Evolutionary conservation across 2,888 invertebrate species (phyloP).

Genomic region (Drosophila kambysellisi): DNA sequence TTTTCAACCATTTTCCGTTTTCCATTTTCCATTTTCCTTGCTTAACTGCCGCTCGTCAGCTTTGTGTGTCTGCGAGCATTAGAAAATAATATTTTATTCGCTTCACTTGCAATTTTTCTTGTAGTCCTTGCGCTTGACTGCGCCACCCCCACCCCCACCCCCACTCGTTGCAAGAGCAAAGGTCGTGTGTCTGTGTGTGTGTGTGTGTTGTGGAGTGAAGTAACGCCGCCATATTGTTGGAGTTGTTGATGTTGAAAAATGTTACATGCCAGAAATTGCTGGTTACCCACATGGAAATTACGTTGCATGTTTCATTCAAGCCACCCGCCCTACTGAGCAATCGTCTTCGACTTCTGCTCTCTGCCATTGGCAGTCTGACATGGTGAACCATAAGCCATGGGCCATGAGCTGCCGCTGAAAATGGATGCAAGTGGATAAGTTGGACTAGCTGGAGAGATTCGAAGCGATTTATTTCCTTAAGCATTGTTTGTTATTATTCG

Average conservation of each 20-base stretch:
- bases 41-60: slow-evolving; percentile 26
- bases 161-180: slow-evolving; percentile 2
- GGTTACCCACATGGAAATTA: slow-evolving; percentile 83
- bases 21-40: slow-evolving; percentile 30
- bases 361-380: slow-evolving; percentile 18
- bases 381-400: slow-evolving; percentile 4
- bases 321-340: slow-evolving; percentile 38
- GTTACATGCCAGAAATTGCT: slow-evolving; percentile 81
- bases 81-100: slow-evolving; percentile 82
- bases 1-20: slow-evolving; percentile 17
- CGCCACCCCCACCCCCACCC: slow-evolving; percentile 23
- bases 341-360: slow-evolving; percentile 33
- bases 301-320: slow-evolving; percentile 75
- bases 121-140: slow-evolving; percentile 72
- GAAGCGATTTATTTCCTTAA: slow-evolving; percentile 1
- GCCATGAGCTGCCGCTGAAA: neutral
- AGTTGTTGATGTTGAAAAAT: slow-evolving; percentile 82
- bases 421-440: neutral
- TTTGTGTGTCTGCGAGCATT: slow-evolving; percentile 65
- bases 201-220: slow-evolving; percentile 5
- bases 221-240: slow-evolving; percentile 74
- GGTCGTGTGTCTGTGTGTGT: slow-evolving; percentile 20
- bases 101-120: slow-evolving; percentile 81
- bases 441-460: neutral
- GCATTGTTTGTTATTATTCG: neutral